Evolutionary conservation across 2,113 vertebrate genomes (phyloP).

Genomic region (Pipa parva): DNA sequence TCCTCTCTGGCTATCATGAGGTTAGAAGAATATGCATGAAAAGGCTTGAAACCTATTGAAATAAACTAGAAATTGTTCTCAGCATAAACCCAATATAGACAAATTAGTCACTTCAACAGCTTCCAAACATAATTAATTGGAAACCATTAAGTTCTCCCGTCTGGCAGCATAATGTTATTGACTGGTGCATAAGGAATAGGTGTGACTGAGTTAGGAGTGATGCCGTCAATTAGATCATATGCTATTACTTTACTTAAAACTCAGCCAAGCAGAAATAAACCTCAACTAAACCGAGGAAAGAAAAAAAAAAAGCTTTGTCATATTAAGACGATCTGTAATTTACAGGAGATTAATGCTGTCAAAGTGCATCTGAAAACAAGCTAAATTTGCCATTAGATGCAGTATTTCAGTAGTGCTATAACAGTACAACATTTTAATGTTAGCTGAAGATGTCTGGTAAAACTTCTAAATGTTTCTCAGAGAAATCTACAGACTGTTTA

Average conservation of each 20-base stretch:
- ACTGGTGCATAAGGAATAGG: constrained; percentile 32
- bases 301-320: constrained; percentile 11
- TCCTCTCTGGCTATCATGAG: not conserved
- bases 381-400: not conserved
- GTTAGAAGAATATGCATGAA: not conserved
- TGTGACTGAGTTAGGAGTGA: constrained; percentile 31
- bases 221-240: constrained; percentile 35
- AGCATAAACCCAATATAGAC: constrained; percentile 24
- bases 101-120: constrained; percentile 30
- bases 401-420: not conserved
- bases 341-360: constrained; percentile 27
- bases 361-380: constrained; percentile 5
- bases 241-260: constrained; percentile 38
- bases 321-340: constrained; percentile 16
- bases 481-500: no score
- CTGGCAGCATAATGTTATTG: constrained; percentile 34
- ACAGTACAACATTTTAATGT: no score
- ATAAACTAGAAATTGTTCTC: constrained; percentile 7
- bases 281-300: constrained; percentile 9
- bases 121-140: constrained; percentile 33
- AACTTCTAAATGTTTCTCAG: no score
- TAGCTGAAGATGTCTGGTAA: no score
- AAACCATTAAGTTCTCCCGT: constrained; percentile 26
- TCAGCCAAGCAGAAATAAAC: constrained; percentile 24
- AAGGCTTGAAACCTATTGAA: constrained; percentile 4